Evolutionary conservation across 2,888 invertebrate genomes (phyloP), one percentile per base, ranked within the genome.

Genomic region (Phasia obesa): DNA sequence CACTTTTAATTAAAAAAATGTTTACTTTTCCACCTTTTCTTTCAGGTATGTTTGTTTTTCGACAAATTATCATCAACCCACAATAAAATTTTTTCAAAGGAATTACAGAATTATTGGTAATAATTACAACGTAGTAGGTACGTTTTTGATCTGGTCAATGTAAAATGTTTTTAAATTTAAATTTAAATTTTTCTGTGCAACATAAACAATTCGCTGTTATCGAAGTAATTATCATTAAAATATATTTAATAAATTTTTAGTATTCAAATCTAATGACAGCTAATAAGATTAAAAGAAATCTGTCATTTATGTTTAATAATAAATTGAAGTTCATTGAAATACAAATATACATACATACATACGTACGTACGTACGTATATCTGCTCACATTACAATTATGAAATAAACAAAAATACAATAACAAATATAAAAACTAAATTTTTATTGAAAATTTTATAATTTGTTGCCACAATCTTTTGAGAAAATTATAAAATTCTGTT

Each of bases 201-300:
- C 5, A 5, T 6, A 42, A 53, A 62, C 19, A 73, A 53, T 60
- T 38, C n/a, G 2, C 7, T 23, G 13, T 76, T 71, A 81, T 65
- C 71, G 76, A 76, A 25, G 42, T 11, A 57, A 42, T 27, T 13
- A 35, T 19, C 19, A 21, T 44, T 47, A 23, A 2, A 35, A 35
- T 13, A 35, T 70, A 53, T 49, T 67, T 27, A 19, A 42, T 51
- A 76, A 60, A 59, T 25, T 42, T 57, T 25, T 13, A 21, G 62
- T 57, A 62, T 38, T 55, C 42, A 55, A 67, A 67, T 38, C n/a
- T 3, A 21, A 65, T 60, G 44, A 49, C 71, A 51, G 55, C 51
- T 21, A 64, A 71, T 76, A 76, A 71, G 25, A 60, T 73, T 49
- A 35, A 77, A 67, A 57, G 49, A 73, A 73, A 71, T 82, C 81